Base-by-base conservation (phyloP, 2,888 invertebrate species). In the Luperina testacea region DNA sequence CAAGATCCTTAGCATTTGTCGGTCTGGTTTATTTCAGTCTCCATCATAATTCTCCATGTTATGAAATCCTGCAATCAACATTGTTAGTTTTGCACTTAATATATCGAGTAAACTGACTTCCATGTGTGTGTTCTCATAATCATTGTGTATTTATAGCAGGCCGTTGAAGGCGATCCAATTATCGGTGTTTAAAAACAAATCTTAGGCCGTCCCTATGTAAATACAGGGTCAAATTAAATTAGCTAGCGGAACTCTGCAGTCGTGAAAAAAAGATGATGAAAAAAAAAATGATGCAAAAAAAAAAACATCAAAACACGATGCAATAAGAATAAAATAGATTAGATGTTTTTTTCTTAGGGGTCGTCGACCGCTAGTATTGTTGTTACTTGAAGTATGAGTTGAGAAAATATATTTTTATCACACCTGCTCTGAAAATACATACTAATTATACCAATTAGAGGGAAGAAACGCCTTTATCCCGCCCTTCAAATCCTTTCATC, bases 71-170 rank as follows among this genome's bases (percentile, higher is more conserved):
- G 74, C 82, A 82, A 81, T 78, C 86, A 86, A 85, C 80, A 88
- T 75, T 83, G 88, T 88, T 89, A 86, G 78, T 82, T 81, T 87
- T 86, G 63, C 81, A 89, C 88, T 89, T 86, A 84, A 86, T 88
- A 89, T 80, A 87, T 87, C 69, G 72, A 80, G 80, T 77, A 80
- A 72, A 86, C 83, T 79, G 72, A 82, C 83, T 85, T 74, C 74
- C 88, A 88, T 80, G 72, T 86, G 88, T 79, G 82, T 77, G 71
- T 82, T 83, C 73, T 89, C 85, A 83, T 84, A 82, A 79, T 71
- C 57, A 71, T 57, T n/a, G 32, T 75, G 64, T 89, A 88, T 88
- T 87, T 78, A 80, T 78, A 85, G 59, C 42, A 45, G 64, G 17
- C 27, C 24, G 59, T 71, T 8, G 38, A 83, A 65, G 38, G 48